These are phyloP conservation scores for Fistularia tabacaria DNA, from an alignment of 2,797 vertebrate genomes.

Conservation along the genomic window DNA sequence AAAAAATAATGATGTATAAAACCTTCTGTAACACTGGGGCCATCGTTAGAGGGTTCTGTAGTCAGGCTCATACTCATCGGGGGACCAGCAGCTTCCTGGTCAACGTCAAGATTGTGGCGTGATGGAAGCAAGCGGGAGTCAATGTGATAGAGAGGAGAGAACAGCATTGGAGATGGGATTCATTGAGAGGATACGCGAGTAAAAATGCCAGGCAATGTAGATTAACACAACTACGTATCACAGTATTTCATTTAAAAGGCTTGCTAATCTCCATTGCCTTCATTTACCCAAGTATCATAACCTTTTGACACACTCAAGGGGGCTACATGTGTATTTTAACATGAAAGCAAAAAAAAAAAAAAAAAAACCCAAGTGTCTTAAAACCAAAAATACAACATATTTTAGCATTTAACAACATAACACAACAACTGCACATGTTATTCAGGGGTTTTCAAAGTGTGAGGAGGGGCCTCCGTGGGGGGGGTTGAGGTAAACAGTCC, in stretches of 20 bases:
- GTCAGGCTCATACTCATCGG: constrained; percentile 78
- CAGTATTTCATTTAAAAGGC: constrained; percentile 1
- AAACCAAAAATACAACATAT: too few relatives aligned
- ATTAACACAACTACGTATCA: constrained; percentile 1
- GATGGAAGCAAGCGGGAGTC: constrained; percentile 13
- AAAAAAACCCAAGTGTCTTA: too few relatives aligned
- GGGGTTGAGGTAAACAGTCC: too few relatives aligned
- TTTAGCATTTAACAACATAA: too few relatives aligned
- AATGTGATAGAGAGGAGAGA: constrained; percentile 33
- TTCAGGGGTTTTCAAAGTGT: too few relatives aligned
- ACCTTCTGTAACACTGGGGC: constrained; percentile 76
- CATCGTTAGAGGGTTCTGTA: constrained; percentile 73
- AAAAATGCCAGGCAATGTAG: not conserved
- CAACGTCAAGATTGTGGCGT: constrained; percentile 14
- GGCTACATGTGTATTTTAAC: too few relatives aligned
- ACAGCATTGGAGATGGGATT: constrained; percentile 43
- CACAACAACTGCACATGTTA: too few relatives aligned
- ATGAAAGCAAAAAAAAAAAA: too few relatives aligned
- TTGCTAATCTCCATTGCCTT: constrained; percentile 15
- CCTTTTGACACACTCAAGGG: not conserved
- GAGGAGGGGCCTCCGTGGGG: too few relatives aligned
- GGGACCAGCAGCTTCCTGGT: constrained; percentile 65
- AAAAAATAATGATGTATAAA: constrained; percentile 40
- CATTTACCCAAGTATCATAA: constrained; percentile 19
- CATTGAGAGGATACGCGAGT: constrained; percentile 23